Evolutionary conservation across 1,140 invertebrate genomes (phyloP).

Genomic region (Drosophila obscura): DNA sequence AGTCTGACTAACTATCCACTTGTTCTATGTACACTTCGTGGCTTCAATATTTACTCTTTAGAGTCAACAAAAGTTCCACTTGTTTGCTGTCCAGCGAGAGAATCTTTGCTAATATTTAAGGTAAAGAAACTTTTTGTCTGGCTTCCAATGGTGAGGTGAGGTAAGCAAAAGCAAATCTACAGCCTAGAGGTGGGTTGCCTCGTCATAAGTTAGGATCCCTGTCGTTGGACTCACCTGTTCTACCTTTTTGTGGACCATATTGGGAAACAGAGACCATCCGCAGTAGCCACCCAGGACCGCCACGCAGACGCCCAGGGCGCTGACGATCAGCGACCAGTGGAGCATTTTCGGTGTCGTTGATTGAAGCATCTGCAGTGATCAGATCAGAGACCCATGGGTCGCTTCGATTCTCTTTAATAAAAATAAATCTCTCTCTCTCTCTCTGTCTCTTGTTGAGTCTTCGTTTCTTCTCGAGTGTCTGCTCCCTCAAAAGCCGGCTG

Average conservation of each 20-base stretch:
- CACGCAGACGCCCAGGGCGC: constrained; percentile 73
- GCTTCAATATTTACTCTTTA: constrained; percentile 4
- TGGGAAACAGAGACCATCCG: constrained; percentile 84
- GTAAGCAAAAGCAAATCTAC: not conserved
- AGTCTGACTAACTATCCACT: constrained; percentile 3
- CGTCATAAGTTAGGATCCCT: not conserved
- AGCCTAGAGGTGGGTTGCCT: no score
- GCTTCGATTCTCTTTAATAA: not conserved
- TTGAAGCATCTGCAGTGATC: not conserved
- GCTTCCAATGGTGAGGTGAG: constrained; percentile 21
- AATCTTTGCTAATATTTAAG: constrained; percentile 33
- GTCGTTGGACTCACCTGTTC: constrained; percentile 82
- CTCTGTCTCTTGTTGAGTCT: not conserved
- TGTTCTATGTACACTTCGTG: not conserved
- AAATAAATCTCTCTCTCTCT: no score
- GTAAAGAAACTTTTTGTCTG: constrained; percentile 12
- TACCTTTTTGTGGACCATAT: constrained; percentile 82
- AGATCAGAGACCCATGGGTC: constrained; percentile 30
- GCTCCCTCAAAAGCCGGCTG: constrained; percentile 33
- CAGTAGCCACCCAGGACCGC: constrained; percentile 76
- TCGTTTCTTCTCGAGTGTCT: constrained; percentile 4
- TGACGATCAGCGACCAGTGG: constrained; percentile 75
- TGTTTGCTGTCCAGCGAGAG: constrained; percentile 20
- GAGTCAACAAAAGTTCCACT: constrained; percentile 32
- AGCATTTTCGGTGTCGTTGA: constrained; percentile 47